Base-by-base conservation (phyloP, 2,797 vertebrate genomes). In the Scolopax bukidnonensis region DNA sequence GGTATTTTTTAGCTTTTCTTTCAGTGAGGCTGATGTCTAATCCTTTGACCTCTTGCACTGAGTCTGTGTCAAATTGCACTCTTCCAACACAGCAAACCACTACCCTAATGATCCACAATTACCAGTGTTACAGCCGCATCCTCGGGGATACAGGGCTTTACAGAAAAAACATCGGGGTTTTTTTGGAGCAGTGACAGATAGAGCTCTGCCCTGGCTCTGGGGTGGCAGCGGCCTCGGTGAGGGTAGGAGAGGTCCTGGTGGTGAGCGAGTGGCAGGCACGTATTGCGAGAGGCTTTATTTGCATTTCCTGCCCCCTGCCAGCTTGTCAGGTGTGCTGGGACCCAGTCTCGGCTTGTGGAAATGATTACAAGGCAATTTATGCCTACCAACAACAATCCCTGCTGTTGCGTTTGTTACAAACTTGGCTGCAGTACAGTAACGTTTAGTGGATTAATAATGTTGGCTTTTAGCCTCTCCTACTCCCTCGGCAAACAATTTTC, bases 371-470 rank as follows among this genome's bases (percentile, higher is more conserved):
- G 69, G 86, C 85, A 87, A 41, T 89, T 94, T 76, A 90, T 54
- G 70, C 27, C 89, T 61, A 92, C 89, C 60, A 91, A 30, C 76
- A 84, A 60, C 2, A 3, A 77, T 53, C 87, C 60, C 78, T 80
- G 6, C 81, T 92, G 60, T 64, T 71, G 68, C 65, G 81, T 89
- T 92, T 87, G 84, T 89, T 84, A 60, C 61, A 94, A 84, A 89
- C 87, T 51, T 94, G 89, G 87, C 87, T 85, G 82, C 78, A 57
- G 36, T 40, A 89, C 65, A 86, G 47, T 51, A 47, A 30, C 43
- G 33, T 75, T 96, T 83, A 85, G 82, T 78, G 76, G 61, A 81
- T 89, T 96, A 95, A 94, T 87, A 91, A 92, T 16, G 78, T 75
- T 80, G 90, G 81, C 67, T 82, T 92, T 90, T 84, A 77, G 75